Conservation (phyloP, 2,888 invertebrate species). For the Eristalis arbustorum region DNA sequence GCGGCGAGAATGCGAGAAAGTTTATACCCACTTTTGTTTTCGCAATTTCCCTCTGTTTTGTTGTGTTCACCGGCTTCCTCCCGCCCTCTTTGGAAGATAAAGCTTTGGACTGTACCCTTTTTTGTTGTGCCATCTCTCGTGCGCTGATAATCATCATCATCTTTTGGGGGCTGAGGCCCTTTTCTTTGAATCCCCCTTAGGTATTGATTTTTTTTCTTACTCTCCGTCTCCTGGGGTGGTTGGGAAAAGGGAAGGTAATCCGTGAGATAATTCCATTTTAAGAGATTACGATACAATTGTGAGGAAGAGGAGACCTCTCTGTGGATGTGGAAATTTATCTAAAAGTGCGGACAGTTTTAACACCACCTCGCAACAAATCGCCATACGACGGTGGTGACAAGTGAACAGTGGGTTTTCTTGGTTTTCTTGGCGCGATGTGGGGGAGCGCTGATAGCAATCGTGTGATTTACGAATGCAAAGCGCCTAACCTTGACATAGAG, state of each 20-base stretch:
- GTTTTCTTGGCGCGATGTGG: not conserved
- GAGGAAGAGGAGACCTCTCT: not conserved
- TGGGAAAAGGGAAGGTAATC: not conserved
- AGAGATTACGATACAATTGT: conserved; percentile 7
- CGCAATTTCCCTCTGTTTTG: not conserved
- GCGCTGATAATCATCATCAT: conserved; percentile 37
- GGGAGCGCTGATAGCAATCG: not conserved
- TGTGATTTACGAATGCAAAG: conserved; percentile 25
- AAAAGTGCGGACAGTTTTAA: conserved; percentile 6
- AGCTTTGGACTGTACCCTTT: conserved; percentile 16
- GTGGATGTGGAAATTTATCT: not conserved
- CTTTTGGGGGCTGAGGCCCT: conserved; percentile 21
- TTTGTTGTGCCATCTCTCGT: not conserved
- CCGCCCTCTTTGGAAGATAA: not conserved
- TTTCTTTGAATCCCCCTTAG: conserved; percentile 9
- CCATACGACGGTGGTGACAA: not conserved
- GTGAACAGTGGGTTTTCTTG: not conserved
- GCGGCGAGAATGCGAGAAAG: not conserved
- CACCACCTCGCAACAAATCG: conserved; percentile 19
- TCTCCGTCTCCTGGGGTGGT: not conserved
- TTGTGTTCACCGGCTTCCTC: not conserved
- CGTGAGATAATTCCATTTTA: conserved; percentile 28
- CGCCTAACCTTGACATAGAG: conserved; percentile 30
- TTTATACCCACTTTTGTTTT: conserved; percentile 10
- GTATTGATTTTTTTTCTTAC: conserved; percentile 29